Evolutionary conservation across 2,113 vertebrate species (phyloP).

Genomic region (Jacana jacana): DNA sequence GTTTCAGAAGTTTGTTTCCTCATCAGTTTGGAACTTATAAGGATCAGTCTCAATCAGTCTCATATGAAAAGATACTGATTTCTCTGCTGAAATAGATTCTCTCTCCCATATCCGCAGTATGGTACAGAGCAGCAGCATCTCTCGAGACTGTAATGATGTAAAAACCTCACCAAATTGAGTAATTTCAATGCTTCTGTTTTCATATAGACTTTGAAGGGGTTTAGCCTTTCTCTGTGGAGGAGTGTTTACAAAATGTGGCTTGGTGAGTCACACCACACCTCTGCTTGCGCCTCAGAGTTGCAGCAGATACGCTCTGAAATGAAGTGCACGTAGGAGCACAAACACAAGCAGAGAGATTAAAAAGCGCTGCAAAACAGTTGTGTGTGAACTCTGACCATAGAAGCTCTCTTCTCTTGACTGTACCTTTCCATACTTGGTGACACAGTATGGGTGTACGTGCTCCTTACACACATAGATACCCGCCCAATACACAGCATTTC

Average conservation of each 20-base stretch:
- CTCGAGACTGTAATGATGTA: not conserved
- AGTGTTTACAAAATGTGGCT: not conserved
- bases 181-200: not conserved
- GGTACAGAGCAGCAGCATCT: not conserved
- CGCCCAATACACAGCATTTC: not conserved
- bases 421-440: not conserved
- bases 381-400: not conserved
- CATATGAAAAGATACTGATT: not conserved
- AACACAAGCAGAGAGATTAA: not conserved
- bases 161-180: not conserved
- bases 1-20: not conserved
- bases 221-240: not conserved
- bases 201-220: not conserved
- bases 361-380: not conserved
- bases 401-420: not conserved
- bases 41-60: not conserved
- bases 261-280: not conserved
- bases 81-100: not conserved
- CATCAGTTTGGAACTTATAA: not conserved
- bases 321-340: not conserved
- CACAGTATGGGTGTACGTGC: not conserved
- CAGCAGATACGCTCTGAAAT: not conserved
- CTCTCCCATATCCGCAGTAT: not conserved
- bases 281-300: not conserved
- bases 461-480: not conserved